Conservation (phyloP, 2,797 vertebrate species). For the Manis pentadactyla region DNA sequence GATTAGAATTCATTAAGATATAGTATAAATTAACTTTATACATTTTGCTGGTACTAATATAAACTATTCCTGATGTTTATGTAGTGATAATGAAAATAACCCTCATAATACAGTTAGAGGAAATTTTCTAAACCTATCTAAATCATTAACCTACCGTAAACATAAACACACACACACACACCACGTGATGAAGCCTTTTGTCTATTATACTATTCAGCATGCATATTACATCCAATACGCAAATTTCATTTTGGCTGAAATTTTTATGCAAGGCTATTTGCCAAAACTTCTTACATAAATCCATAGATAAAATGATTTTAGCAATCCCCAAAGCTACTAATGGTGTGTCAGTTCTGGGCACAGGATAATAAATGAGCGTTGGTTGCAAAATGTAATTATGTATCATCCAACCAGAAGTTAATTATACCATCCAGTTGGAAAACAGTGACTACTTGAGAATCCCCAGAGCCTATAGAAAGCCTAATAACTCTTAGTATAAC, state of each 20-base stretch:
- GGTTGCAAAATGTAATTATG: constrained; percentile 46
- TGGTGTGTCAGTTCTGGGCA: constrained; percentile 16
- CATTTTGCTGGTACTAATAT: neutral
- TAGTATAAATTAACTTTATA: neutral
- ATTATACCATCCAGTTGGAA: neutral
- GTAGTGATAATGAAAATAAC: neutral
- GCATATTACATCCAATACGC: neutral
- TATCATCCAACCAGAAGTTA: constrained; percentile 35
- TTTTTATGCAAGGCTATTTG: neutral
- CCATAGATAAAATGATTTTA: constrained; percentile 27
- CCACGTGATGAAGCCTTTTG: neutral
- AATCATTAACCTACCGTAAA: neutral
- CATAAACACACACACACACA: too few species aligned
- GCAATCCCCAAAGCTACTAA: constrained; percentile 45
- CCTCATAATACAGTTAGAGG: neutral
- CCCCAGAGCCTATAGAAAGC: neutral
- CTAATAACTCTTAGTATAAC: neutral
- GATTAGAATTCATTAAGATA: neutral
- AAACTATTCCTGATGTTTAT: neutral
- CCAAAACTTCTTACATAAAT: constrained; percentile 52
- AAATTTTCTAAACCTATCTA: neutral
- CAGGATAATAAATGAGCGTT: constrained; percentile 34
- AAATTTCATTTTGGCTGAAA: neutral
- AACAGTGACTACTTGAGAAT: neutral
- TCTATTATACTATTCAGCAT: neutral